These are phyloP conservation scores for Cerastoderma edule DNA, from an alignment of 2,888 invertebrate species.

Conservation along the genomic window DNA sequence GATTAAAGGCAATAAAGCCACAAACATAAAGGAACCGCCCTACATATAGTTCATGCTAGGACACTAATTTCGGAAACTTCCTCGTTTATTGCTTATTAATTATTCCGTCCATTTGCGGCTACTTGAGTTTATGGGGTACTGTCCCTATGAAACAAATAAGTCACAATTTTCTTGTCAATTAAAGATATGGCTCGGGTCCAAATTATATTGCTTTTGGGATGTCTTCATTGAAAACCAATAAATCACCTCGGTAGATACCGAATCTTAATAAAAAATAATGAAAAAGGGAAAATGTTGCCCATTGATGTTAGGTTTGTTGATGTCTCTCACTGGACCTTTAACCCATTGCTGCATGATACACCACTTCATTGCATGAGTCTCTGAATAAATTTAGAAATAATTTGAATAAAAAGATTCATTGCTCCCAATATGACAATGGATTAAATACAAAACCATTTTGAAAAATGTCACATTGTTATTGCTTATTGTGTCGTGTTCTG, in stretches of 20 bases:
- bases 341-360: too few species aligned
- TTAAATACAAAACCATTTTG: too few species aligned
- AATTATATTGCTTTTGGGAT: slow-evolving; percentile 18
- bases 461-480: too few species aligned
- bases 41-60: slow-evolving; percentile 1
- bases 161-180: slow-evolving; percentile 28
- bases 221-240: slow-evolving; percentile 23
- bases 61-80: slow-evolving; percentile 13
- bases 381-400: too few species aligned
- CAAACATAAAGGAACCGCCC: neutral
- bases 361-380: too few species aligned
- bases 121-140: neutral
- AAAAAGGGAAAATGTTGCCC: too few species aligned
- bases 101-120: neutral
- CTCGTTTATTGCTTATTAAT: slow-evolving; percentile 21
- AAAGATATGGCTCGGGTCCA: neutral
- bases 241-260: neutral
- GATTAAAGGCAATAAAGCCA: slow-evolving; percentile 9
- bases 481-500: too few species aligned
- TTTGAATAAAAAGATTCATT: too few species aligned
- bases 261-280: too few species aligned
- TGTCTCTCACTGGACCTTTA: too few species aligned
- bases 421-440: too few species aligned
- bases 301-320: too few species aligned
- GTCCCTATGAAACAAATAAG: slow-evolving; percentile 9